Evolutionary conservation across 2,888 invertebrate species (phyloP), one percentile per base, ranked within the genome.

Genomic region (Pyrochroa serraticornis): DNA sequence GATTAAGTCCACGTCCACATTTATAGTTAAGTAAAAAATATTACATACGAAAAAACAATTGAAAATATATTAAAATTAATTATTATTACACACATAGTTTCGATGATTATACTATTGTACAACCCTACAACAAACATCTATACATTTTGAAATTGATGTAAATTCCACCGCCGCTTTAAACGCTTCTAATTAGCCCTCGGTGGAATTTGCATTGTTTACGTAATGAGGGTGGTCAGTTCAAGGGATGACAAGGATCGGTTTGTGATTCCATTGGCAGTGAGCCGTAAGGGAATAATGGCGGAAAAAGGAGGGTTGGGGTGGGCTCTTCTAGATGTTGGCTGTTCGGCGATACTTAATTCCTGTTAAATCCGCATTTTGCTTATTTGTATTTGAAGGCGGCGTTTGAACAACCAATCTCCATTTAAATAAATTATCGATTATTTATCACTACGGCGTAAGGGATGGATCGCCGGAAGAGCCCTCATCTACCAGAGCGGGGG

Each of bases 91-190:
- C 66, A 71, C 63, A 66, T 65, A 64, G 57, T 68, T 67, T 61
- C 60, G 60, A 68, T 70, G 65, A 67, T 67, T 69, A 70, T 66
- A 66, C 71, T 72, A 72, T 71, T 64, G 66, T 71, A 73, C 71
- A 73, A 71, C 64, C 59, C 75, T 75, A 75, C 75, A 73, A 75
- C 73, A 70, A 74, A 75, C 75, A 75, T 75, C 73, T 75, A 75
- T 74, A 74, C 73, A 74, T 71, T 67, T 22, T 60, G 56, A 60
- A 60, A 50, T 63, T n/a, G 30, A 54, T 62, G 63, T 58, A 69
- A 69, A 66, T 65, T 68, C 58, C 67, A 66, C 69, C 71, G 66
- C 62, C 59, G 65, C 55, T 57, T 64, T 45, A 50, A 46, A 42
- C 33, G 36, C 14, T 9, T 36, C 31, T 41, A 58, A 62, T 66